phyloP scores from a whole-genome alignment of 2,113 vertebrate species.

The Solenodon paradoxus region DNA sequence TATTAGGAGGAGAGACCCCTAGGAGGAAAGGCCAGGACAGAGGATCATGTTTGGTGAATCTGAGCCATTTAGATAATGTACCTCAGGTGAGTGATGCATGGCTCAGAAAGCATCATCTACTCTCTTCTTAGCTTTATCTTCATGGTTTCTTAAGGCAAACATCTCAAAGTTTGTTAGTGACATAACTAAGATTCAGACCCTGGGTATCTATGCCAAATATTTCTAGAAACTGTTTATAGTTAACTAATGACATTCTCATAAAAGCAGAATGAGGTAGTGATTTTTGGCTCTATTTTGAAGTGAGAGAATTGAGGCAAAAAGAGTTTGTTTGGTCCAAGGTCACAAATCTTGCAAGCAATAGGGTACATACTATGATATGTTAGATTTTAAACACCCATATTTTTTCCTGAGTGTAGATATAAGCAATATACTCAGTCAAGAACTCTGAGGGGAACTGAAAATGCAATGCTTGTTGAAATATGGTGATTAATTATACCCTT shows the following conservation, averaged over 20 bases:
- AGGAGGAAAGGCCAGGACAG: neutral
- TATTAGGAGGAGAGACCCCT: neutral
- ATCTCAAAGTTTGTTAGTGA: neutral
- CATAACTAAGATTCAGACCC: neutral
- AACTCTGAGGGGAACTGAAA: neutral
- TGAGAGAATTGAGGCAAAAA: neutral
- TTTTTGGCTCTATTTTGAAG: neutral
- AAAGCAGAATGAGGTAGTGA: neutral
- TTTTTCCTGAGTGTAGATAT: neutral
- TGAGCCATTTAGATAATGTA: neutral
- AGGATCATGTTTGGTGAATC: neutral
- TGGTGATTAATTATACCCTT: neutral
- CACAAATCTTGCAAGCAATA: neutral
- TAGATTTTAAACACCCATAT: neutral
- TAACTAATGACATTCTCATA: neutral
- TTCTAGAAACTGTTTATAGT: neutral
- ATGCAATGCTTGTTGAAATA: neutral
- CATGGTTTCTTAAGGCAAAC: slow-evolving; percentile 8
- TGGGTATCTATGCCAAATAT: neutral
- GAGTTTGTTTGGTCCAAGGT: neutral
- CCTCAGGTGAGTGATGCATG: too few relatives aligned
- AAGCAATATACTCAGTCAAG: neutral
- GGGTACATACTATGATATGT: too few relatives aligned
- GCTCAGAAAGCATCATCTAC: too few relatives aligned
- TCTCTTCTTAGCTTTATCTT: slow-evolving; percentile 24